These are phyloP conservation scores for Stenodema calcarata DNA, from an alignment of 2,888 invertebrate genomes.

Conservation along the genomic window DNA sequence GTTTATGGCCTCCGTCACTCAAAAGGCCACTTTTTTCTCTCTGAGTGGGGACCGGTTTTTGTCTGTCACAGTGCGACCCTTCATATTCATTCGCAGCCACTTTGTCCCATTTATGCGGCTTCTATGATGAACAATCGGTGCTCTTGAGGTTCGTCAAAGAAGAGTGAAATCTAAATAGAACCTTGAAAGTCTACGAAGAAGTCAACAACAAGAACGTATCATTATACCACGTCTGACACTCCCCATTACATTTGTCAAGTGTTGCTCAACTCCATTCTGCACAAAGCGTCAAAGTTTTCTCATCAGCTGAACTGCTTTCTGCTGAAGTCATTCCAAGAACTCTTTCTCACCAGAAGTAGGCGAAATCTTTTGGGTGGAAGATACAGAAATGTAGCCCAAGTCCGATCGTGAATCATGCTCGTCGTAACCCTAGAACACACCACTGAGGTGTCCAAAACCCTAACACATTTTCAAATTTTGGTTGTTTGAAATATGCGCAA, in stretches of 20 bases:
- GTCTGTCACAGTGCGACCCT: background rate
- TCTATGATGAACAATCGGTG: background rate
- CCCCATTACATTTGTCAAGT: background rate
- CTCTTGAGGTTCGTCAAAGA: background rate
- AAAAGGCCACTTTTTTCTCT: background rate
- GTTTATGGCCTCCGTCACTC: background rate
- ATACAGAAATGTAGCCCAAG: too few relatives aligned
- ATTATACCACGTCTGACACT: background rate
- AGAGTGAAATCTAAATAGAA: background rate
- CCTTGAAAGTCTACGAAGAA: background rate
- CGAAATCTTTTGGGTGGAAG: too few relatives aligned
- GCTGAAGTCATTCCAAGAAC: too few relatives aligned
- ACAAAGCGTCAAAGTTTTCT: background rate
- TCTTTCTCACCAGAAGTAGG: too few relatives aligned
- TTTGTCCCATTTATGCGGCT: background rate
- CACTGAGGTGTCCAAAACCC: too few relatives aligned
- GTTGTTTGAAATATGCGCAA: too few relatives aligned
- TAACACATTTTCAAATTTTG: too few relatives aligned
- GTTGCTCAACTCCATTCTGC: background rate
- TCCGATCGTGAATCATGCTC: too few relatives aligned
- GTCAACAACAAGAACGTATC: background rate
- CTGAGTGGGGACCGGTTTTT: background rate
- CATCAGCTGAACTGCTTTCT: too few relatives aligned
- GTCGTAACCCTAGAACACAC: too few relatives aligned
- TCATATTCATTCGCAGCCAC: background rate